Evolutionary conservation across 92 coral and sea anemone species (phyloP).

Genomic region (Paramuricea clavata): DNA sequence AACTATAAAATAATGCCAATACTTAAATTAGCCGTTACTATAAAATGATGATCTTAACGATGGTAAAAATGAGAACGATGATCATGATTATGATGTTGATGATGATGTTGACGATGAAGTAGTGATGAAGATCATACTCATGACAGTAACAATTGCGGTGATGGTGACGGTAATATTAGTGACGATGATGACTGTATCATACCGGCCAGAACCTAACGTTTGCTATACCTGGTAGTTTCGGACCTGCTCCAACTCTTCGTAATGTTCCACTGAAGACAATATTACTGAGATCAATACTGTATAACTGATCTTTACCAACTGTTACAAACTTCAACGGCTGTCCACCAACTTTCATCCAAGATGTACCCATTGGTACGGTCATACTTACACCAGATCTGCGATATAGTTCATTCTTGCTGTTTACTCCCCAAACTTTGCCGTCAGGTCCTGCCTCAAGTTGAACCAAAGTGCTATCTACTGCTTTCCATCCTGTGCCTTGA

Average conservation of each 20-base stretch:
- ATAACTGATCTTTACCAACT: constrained; percentile 7
- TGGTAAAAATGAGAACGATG: too few relatives aligned
- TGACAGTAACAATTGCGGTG: too few relatives aligned
- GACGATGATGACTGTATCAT: too few relatives aligned
- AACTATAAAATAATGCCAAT: too few relatives aligned
- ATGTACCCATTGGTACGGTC: neutral
- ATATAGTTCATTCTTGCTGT: neutral
- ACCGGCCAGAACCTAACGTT: too few relatives aligned
- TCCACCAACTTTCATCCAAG: constrained; percentile 31
- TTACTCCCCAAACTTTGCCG: constrained; percentile 34
- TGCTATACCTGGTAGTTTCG: neutral
- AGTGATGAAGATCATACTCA: too few relatives aligned
- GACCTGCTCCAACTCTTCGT: neutral
- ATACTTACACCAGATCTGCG: constrained; percentile 10
- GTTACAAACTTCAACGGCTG: neutral
- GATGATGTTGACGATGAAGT: too few relatives aligned
- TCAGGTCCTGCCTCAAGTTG: constrained; percentile 35
- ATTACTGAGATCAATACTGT: neutral
- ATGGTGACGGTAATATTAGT: too few relatives aligned
- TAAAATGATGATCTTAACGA: too few relatives aligned
- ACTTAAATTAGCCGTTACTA: too few relatives aligned
- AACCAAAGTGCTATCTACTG: neutral
- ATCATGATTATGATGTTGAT: too few relatives aligned
- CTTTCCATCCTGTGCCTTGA: constrained; percentile 32
- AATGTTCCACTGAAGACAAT: constrained; percentile 19